phyloP scores from a whole-genome alignment of 1,140 invertebrate genomes.

The Pachyrhynchus sulphureomaculatus region DNA sequence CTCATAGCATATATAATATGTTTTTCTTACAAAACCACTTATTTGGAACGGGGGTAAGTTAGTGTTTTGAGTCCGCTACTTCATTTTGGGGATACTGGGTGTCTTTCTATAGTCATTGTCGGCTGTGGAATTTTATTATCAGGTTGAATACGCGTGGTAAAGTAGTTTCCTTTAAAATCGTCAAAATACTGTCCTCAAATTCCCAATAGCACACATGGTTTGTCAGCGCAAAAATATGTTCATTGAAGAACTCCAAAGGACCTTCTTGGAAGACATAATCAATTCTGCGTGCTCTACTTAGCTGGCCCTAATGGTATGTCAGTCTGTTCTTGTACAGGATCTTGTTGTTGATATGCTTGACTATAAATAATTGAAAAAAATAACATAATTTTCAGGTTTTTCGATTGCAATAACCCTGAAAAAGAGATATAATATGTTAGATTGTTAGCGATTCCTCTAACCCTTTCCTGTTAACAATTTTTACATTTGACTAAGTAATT shows the following conservation, averaged over 20 bases:
- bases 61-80: constrained; percentile 39
- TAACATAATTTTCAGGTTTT: too few species aligned
- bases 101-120: constrained; percentile 64
- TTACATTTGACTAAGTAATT: too few species aligned
- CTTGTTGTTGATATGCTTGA: too few species aligned
- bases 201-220: constrained; percentile 98
- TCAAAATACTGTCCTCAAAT: constrained; percentile 91
- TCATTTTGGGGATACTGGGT: constrained; percentile 32
- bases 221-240: constrained; percentile 91
- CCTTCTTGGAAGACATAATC: constrained; percentile 96
- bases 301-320: constrained; percentile 67
- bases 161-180: constrained; percentile 93
- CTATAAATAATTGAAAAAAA: too few species aligned
- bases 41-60: constrained; percentile 58
- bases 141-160: constrained; percentile 66
- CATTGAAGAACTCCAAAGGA: constrained; percentile 94
- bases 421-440: too few species aligned
- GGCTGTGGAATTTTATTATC: constrained; percentile 71
- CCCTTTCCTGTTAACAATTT: too few species aligned
- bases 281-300: constrained; percentile 88
- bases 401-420: too few species aligned
- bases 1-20: constrained; percentile 51
- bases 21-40: constrained; percentile 58
- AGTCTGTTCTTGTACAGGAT: constrained; percentile 47
- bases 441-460: too few species aligned